phyloP scores from a whole-genome alignment of 1,140 invertebrate genomes.

The Ceratosolen solmsi region DNA sequence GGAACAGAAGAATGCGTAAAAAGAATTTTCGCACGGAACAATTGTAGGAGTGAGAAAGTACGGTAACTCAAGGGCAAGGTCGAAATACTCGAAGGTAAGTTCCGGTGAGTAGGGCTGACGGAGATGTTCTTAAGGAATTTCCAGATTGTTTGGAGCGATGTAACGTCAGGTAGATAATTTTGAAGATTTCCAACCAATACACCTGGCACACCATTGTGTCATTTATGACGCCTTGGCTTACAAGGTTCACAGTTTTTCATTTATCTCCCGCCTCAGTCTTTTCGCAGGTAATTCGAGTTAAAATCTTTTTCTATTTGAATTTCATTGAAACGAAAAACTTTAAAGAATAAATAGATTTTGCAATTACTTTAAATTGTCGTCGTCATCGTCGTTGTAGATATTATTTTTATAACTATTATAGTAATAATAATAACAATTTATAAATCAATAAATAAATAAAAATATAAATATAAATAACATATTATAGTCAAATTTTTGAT shows the following conservation, averaged over 20 bases:
- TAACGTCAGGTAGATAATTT: constrained; percentile 21
- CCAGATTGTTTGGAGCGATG: constrained; percentile 26
- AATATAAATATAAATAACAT: too few species aligned
- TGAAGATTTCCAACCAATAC: background rate
- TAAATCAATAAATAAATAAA: too few species aligned
- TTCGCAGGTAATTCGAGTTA: constrained; percentile 4
- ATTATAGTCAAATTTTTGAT: too few species aligned
- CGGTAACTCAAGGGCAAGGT: constrained; percentile 25
- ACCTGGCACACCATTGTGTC: constrained; percentile 36
- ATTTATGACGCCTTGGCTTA: constrained; percentile 29
- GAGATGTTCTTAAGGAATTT: constrained; percentile 29
- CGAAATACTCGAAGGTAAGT: constrained; percentile 34
- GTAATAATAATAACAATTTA: too few species aligned
- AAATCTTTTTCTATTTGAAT: background rate
- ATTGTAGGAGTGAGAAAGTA: background rate
- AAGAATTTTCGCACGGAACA: background rate
- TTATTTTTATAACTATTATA: too few species aligned
- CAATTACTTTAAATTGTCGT: too few species aligned
- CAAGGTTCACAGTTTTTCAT: background rate
- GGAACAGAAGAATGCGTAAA: background rate
- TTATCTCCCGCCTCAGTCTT: background rate
- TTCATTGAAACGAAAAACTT: background rate
- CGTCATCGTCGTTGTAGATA: too few species aligned
- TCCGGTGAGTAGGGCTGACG: constrained; percentile 16
- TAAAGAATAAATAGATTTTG: background rate